These are phyloP conservation scores for Carduelis carduelis DNA, from an alignment of 2,797 vertebrate species.

Conservation along the genomic window DNA sequence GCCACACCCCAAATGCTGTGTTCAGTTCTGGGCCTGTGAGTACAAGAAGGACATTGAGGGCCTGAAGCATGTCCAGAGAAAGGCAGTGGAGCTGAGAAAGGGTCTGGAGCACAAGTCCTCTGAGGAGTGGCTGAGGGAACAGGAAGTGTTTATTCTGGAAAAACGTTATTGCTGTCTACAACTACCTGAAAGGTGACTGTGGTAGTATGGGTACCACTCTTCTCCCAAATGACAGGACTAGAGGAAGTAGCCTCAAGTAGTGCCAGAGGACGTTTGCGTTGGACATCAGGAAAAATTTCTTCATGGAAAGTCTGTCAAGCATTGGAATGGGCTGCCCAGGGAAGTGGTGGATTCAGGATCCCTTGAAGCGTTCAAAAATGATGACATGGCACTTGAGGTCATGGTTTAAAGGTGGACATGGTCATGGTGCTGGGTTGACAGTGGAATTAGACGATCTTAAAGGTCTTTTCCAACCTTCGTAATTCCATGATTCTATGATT, in stretches of 20 bases:
- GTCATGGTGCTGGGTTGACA: not conserved
- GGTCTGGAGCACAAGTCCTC: not conserved
- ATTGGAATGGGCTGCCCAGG: not conserved
- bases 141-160: not conserved
- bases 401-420: not conserved
- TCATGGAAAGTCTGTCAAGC: not conserved
- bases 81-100: rapidly evolving
- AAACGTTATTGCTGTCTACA: not conserved
- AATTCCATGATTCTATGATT: not conserved
- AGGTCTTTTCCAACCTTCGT: not conserved
- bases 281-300: not conserved
- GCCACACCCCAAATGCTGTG: not conserved
- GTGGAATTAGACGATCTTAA: not conserved
- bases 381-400: not conserved
- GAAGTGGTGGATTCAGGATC: not conserved
- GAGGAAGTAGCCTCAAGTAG: not conserved
- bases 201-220: not conserved
- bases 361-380: not conserved
- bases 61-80: not conserved
- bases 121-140: not conserved
- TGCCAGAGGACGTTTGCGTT: rapidly evolving
- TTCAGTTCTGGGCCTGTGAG: rapidly evolving
- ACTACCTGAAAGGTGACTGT: not conserved
- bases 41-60: not conserved
- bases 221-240: not conserved